Evolutionary conservation across 2,888 invertebrate genomes (phyloP), one percentile per base, ranked within the genome.

Genomic region (Acronicta leporina): DNA sequence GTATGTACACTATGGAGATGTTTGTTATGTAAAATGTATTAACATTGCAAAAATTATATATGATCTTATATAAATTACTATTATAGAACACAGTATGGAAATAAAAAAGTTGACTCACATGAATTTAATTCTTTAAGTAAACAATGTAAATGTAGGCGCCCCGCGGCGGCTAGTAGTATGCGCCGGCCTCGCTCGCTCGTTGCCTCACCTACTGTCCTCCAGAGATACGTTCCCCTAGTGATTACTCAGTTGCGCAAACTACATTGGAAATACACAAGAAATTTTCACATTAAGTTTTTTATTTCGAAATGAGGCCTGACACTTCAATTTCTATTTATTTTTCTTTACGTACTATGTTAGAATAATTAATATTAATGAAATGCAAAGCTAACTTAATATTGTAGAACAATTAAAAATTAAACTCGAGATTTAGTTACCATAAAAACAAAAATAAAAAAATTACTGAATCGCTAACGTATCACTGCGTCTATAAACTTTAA

Each of bases 21-120:
- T 93, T 92, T 92, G 92, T 94, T 94, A 93, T 94, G 92, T 94
- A 92, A 91, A 93, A 94, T 94, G 94, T 94, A 94, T 93, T 92
- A 92, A 94, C 92, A 92, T 93, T 93, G 92, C 94, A 93, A 92
- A 92, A 94, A 93, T 92, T 94, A 94, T 91, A 92, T 94, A 94
- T 94, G 91, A 92, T 93, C 93, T 91, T 92, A 94, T 92, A 92
- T 94, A 92, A 92, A 93, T 92, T 92, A 94, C 89, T 94, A 94
- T 94, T 93, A 94, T 94, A 94, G 94, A 92, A 92, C 92, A 93
- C 94, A 92, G 92, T 94, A 93, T 92, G 90, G 83, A 92, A 94
- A 93, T 92, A 93, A 94, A 94, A 92, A 92, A 92, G 91, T 93
- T 94, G 88, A 92, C 88, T 92, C 92, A 93, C 92, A 90, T 88